A percentile compares a stretch with the other conserved stretches of the same genome.
These are phyloP conservation scores for Drosophila asahinai DNA, from an alignment of 1,140 invertebrate genomes.

Conservation along the genomic window DNA sequence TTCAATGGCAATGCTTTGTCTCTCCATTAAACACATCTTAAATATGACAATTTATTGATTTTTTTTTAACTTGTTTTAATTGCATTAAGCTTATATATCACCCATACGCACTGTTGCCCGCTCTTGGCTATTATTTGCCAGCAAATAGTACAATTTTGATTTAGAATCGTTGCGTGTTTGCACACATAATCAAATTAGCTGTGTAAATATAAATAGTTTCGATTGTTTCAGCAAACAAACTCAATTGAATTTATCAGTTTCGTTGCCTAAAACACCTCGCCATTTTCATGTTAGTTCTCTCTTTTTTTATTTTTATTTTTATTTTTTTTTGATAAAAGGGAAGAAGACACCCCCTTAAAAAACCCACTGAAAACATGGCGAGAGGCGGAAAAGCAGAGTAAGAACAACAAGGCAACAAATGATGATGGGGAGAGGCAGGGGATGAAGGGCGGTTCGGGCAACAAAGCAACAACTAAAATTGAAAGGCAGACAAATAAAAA, in stretches of 20 bases:
- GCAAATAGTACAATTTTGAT: too few relatives aligned
- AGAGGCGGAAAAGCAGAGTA: constrained; percentile 20
- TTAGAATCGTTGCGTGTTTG: background rate
- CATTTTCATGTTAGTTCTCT: constrained; percentile 4
- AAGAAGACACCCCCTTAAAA: background rate
- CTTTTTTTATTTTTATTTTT: background rate
- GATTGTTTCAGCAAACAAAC: background rate
- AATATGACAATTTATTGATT: too few relatives aligned
- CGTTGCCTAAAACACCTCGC: constrained; percentile 19
- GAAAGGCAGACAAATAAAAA: constrained; percentile 54
- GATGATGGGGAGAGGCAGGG: background rate
- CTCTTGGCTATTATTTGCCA: background rate
- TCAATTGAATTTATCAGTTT: background rate
- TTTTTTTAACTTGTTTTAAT: too few relatives aligned
- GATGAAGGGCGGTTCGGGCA: constrained; percentile 2
- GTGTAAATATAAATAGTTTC: background rate
- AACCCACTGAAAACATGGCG: constrained; percentile 3
- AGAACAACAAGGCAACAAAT: constrained; percentile 38
- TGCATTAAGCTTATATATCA: background rate
- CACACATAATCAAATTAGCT: constrained; percentile 1
- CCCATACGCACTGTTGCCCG: constrained; percentile 10
- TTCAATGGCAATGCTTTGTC: background rate
- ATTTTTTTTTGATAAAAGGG: background rate
- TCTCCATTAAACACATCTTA: too few relatives aligned
- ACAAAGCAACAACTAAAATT: constrained; percentile 53